Evolutionary conservation across 2,888 invertebrate genomes (phyloP), one percentile per base, ranked within the genome.

Genomic region (Drosophila meridionalis): DNA sequence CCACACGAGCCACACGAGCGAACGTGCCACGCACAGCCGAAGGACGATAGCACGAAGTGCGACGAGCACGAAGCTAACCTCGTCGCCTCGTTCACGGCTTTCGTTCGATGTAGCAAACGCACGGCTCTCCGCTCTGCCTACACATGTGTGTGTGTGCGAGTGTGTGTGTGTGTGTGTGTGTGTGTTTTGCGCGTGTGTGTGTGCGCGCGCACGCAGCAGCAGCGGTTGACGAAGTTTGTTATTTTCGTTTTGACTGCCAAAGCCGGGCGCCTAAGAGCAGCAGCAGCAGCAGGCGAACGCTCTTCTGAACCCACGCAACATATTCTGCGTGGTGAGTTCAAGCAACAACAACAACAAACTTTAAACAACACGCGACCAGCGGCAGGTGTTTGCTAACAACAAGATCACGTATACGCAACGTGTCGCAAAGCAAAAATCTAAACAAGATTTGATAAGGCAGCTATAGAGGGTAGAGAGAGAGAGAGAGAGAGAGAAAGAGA

Each of bases 71-170:
- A 72, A 7, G 26, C 30, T 56, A 53, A 63, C 65, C 7, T 20
- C 72, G 75, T 70, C 63, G 80, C 63, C 73, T 69, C 65, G 80
- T 68, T 64, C 71, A 82, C 78, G 76, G 79, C 32, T 77, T 70
- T 79, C 79, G 78, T 71, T 76, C 83, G 69, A 71, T 76, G 73
- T 58, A 72, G 79, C 84, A 77, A 84, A 82, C 77, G 6, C 87
- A 56, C 47, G 2, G n/a, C 50, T 9, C n/a, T 4, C 9, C 2
- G 4, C 14, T 47, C 55, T 63, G 55, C 60, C 53, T 53, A 45
- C 57, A 47, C 36, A 48, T 57, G 50, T 56, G 59, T 57, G 52
- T 61, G 45, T 42, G 52, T 53, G 52, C 20, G 20, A 9, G 43
- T 6, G 12, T 28, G 28, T 55, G 36, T 52, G 45, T 65, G 58